Conservation (phyloP, 2,113 vertebrate genomes). For the Halcyon malimbica region DNA sequence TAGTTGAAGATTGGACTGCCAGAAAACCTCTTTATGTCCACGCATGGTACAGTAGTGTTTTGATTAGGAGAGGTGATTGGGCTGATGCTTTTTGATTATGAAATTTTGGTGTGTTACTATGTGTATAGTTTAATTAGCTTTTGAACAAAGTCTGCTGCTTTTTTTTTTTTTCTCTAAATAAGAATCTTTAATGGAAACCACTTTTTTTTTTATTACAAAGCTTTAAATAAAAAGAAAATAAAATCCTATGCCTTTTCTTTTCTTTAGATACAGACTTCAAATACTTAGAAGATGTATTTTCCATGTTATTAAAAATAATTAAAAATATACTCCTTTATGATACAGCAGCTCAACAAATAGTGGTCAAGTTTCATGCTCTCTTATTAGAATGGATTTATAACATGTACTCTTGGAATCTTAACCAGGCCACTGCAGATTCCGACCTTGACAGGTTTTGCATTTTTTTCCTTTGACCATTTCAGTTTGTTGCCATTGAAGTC, state of each 20-base stretch:
- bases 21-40: not conserved
- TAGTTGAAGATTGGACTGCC: not conserved
- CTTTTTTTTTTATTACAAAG: not conserved
- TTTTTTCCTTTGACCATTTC: not conserved
- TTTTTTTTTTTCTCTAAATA: not conserved
- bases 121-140: not conserved
- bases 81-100: not conserved
- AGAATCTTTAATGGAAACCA: not conserved
- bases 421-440: not conserved
- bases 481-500: not conserved
- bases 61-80: not conserved
- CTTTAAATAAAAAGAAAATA: not conserved
- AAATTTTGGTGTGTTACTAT: not conserved
- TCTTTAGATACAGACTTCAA: not conserved
- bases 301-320: not conserved
- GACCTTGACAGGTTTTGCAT: not conserved
- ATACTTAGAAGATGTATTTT: not conserved
- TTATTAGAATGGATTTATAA: not conserved
- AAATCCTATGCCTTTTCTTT: not conserved
- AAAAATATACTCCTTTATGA: not conserved
- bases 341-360: not conserved
- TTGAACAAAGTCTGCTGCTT: accelerated
- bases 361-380: not conserved
- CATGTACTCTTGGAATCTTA: not conserved
- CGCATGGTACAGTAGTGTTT: not conserved